These are phyloP conservation scores for Lochmaea capreae DNA, from an alignment of 2,888 invertebrate genomes.

Conservation along the genomic window DNA sequence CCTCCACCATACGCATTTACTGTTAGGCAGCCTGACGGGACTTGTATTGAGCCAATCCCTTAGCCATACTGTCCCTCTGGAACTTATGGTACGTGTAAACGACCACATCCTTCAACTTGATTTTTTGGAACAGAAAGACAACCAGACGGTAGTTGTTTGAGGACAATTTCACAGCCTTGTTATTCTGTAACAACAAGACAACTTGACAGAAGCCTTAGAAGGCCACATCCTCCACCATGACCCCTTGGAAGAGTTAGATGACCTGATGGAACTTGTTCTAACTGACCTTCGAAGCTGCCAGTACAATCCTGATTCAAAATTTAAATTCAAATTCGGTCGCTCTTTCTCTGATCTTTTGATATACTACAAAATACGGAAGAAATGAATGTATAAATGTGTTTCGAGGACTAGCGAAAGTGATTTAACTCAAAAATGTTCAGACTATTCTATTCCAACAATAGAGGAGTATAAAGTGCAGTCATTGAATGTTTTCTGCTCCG, in stretches of 20 bases:
- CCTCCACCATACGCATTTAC: conserved; percentile 34
- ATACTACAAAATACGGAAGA: conserved; percentile 34
- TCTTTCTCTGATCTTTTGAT: conserved; percentile 37
- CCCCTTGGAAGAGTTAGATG: conserved; percentile 20
- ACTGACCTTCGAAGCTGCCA: background rate
- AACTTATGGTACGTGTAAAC: conserved; percentile 22
- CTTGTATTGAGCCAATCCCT: conserved; percentile 24
- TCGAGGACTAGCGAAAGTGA: background rate
- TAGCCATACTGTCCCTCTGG: conserved; percentile 24
- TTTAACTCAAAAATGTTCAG: too few relatives aligned
- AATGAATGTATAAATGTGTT: background rate
- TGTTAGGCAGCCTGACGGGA: conserved; percentile 29
- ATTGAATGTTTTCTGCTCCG: too few relatives aligned
- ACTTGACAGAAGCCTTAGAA: conserved; percentile 32
- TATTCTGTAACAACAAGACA: conserved; percentile 26
- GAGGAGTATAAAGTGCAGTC: too few relatives aligned
- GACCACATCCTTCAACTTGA: conserved; percentile 22
- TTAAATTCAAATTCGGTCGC: conserved; percentile 43
- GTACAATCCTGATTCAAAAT: conserved; percentile 15
- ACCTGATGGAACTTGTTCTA: conserved; percentile 29
- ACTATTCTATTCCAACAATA: too few relatives aligned
- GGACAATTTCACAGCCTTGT: conserved; percentile 34
- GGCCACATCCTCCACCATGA: conserved; percentile 30
- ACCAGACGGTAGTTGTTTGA: conserved; percentile 32
- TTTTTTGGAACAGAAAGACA: conserved; percentile 19